Evolutionary conservation across 2,888 invertebrate species (phyloP).

Genomic region (Lepetodrilus schrolli): DNA sequence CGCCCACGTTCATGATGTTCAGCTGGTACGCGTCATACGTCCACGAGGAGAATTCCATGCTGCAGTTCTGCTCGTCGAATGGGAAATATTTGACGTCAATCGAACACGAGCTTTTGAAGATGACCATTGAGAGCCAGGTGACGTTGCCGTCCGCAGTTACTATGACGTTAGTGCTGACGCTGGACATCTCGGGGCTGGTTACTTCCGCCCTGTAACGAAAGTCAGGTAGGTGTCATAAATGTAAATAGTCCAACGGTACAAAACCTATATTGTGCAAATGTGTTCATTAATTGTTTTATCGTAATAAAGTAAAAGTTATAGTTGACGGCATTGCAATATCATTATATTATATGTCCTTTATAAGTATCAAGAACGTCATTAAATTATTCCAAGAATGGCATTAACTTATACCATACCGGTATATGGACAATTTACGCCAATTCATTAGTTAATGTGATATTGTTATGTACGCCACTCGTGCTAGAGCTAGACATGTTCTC

Average conservation of each 20-base stretch:
- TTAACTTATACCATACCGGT: no score
- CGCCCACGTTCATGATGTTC: conserved; percentile 78
- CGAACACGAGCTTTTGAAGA: conserved; percentile 78
- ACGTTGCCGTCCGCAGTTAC: conserved; percentile 78
- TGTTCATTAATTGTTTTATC: not conserved
- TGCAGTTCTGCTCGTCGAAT: conserved; percentile 78
- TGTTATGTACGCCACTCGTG: no score
- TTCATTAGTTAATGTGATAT: no score
- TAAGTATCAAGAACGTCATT: no score
- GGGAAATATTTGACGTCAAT: conserved; percentile 79
- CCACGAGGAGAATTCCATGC: conserved; percentile 79
- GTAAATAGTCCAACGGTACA: no score
- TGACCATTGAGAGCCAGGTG: conserved; percentile 79
- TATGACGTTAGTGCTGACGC: conserved; percentile 78
- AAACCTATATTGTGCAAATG: no score
- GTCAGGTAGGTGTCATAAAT: no score
- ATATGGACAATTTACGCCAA: no score
- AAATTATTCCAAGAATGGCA: no score
- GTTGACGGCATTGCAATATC: no score
- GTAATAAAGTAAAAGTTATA: not conserved
- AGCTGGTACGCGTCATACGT: conserved; percentile 77
- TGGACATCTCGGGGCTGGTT: conserved; percentile 63
- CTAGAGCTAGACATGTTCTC: no score
- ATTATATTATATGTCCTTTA: no score
- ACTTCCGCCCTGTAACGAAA: conserved; percentile 71